These are phyloP conservation scores for Trachemys scripta DNA, from an alignment of 2,113 vertebrate genomes.

Conservation along the genomic window DNA sequence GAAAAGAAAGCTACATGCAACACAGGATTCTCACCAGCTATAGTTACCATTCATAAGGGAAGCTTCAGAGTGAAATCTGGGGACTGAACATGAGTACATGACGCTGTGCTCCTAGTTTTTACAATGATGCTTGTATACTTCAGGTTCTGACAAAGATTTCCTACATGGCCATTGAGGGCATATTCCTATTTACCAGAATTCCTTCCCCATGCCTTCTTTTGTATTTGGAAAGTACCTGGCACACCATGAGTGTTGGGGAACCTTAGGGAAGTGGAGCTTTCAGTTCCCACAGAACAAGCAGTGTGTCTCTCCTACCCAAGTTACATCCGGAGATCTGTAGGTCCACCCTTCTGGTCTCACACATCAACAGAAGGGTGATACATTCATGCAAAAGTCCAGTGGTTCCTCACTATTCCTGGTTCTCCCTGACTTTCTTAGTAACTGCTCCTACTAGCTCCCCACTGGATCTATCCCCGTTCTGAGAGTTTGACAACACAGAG, in stretches of 20 bases:
- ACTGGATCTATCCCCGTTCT: background rate
- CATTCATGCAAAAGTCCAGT: background rate
- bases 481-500: background rate
- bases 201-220: background rate
- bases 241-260: background rate
- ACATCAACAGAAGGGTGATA: background rate
- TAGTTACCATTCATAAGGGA: background rate
- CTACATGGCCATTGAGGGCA: background rate
- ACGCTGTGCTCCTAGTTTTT: background rate
- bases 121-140: background rate
- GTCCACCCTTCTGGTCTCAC: background rate
- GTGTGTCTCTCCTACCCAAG: background rate
- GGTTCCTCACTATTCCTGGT: background rate
- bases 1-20: background rate
- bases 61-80: background rate
- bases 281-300: background rate
- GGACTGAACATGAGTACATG: background rate
- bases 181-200: background rate
- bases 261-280: background rate
- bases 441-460: background rate
- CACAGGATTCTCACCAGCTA: background rate
- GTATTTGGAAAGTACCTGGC: background rate
- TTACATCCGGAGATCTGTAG: background rate
- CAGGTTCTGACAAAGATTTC: background rate
- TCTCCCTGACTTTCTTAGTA: background rate